Evolutionary conservation across 2,888 invertebrate species (phyloP), one percentile per base, ranked within the genome.

Genomic region (Heliconius erato): DNA sequence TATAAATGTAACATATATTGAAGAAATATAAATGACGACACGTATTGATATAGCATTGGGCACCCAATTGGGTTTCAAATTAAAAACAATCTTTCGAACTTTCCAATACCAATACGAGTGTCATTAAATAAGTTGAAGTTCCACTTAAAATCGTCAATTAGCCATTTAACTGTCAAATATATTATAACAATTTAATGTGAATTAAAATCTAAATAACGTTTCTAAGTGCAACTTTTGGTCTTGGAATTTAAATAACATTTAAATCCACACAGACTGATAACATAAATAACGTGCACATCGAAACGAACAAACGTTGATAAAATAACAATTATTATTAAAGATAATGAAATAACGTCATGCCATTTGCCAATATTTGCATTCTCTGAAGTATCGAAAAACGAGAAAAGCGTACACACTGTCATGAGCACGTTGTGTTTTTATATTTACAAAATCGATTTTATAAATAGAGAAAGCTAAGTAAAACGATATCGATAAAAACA

Each of bases 281-380:
- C 28, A 67, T 19, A 23, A 67, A 67, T 23, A 78, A 78, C 78
- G 67, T 67, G 78, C 78, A 78, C 28, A 49, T 78, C 16, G 67
- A 78, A 28, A 78, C 67, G 28, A 65, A 78, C 77, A 19, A 26
- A 65, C 16, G 28, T 23, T 44, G 26, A 26, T 11, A 72, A 59
- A 72, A 63, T 19, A 71, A 35, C 19, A 79, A 26, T 63, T n/a
- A 11, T 63, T 63, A 63, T 63, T 40, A 28, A 72, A 44, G 19
- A n/a, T 77, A 71, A 77, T 32, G 11, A 63, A 44, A 32, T 59
- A 49, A 80, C 49, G 23, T 71, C 81, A 81, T 81, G 81, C 81
- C 35, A 71, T 49, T 72, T 72, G 44, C 72, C 44, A 71, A 76
- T 49, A 63, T n/a, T 49, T 35, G 77, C 71, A 81, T 63, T 65